A percentile compares a stretch with the other conserved stretches of the same genome.
phyloP scores from a whole-genome alignment of 1,140 invertebrate species.

The Ips typographus region DNA sequence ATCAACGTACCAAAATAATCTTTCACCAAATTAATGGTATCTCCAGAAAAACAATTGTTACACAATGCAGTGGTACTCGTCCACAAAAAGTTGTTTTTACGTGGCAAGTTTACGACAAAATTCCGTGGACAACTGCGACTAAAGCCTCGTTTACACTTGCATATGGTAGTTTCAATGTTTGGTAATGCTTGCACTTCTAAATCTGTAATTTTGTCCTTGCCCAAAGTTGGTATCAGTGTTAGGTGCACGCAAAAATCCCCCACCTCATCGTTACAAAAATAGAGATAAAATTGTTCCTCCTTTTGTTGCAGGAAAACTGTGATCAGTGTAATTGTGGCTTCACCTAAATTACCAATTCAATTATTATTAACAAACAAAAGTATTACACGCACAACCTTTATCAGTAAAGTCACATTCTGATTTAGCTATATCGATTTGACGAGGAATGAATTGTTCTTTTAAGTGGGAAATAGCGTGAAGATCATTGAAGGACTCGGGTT shows the following conservation, averaged over 20 bases:
- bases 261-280: conserved; percentile 11
- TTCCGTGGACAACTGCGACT: conserved; percentile 5
- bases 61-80: background rate
- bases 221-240: background rate
- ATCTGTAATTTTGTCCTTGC: background rate
- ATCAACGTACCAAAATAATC: conserved; percentile 1
- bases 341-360: background rate
- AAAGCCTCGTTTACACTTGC: conserved; percentile 8
- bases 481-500: conserved; percentile 13
- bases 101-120: conserved; percentile 1
- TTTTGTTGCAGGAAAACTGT: background rate
- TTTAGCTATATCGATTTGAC: conserved; percentile 10
- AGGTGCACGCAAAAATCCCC: conserved; percentile 14
- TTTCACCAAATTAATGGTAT: background rate
- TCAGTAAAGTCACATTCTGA: conserved; percentile 16
- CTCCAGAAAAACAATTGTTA: background rate
- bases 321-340: background rate
- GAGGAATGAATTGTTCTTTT: conserved; percentile 5
- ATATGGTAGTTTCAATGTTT: background rate
- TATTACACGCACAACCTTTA: conserved; percentile 4
- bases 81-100: conserved; percentile 2
- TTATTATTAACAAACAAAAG: background rate
- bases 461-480: background rate
- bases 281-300: background rate
- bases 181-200: background rate